phyloP scores from a whole-genome alignment of 1,140 invertebrate genomes.

The Cryptotermes secundus region DNA sequence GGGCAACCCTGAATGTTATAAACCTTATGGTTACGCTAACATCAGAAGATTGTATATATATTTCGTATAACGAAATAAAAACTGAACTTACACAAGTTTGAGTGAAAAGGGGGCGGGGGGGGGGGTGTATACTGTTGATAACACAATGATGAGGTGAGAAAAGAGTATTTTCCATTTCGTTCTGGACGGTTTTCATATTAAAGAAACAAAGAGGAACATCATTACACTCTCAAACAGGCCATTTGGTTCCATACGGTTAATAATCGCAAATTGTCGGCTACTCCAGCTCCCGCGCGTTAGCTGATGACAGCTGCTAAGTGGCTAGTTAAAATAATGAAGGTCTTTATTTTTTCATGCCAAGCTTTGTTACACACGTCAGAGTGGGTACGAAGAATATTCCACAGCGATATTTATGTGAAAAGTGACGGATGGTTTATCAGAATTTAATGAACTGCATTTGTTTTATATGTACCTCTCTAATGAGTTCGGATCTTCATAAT shows the following conservation, averaged over 20 bases:
- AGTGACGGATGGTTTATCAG: no score
- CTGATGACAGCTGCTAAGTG: not conserved
- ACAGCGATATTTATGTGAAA: no score
- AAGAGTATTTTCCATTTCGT: not conserved
- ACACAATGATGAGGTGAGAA: not conserved
- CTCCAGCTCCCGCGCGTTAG: not conserved
- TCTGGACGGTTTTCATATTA: not conserved
- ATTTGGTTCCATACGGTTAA: slow-evolving; percentile 6
- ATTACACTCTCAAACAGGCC: not conserved
- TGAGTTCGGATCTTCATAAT: no score
- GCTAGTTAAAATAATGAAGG: slow-evolving; percentile 1
- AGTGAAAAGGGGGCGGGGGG: not conserved
- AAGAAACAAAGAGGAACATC: not conserved
- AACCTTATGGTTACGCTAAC: not conserved
- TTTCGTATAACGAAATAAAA: not conserved
- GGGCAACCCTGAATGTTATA: not conserved
- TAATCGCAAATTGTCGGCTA: slow-evolving; percentile 9
- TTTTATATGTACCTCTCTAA: no score
- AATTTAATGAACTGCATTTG: no score
- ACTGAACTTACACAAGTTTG: not conserved
- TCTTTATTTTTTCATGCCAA: not conserved
- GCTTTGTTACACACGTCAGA: not conserved
- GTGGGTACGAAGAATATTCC: no score
- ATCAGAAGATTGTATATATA: not conserved
- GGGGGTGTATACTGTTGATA: not conserved